These are phyloP conservation scores for Dusona sp. DNA, from an alignment of 2,888 invertebrate species.

Conservation along the genomic window DNA sequence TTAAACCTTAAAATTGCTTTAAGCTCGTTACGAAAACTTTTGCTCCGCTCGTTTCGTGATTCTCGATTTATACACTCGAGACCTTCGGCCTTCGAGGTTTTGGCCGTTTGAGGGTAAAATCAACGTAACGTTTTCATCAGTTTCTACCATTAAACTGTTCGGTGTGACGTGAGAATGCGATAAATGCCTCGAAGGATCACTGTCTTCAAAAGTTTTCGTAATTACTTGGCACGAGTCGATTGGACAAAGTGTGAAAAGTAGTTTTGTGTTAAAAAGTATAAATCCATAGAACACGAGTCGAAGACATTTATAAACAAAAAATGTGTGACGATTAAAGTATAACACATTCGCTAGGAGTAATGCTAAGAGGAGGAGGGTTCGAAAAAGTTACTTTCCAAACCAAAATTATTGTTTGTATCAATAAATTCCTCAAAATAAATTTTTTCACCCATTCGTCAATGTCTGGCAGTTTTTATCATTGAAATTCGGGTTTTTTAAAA, in stretches of 20 bases:
- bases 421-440: no score
- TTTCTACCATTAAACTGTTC: neutral
- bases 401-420: no score
- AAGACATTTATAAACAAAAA: neutral
- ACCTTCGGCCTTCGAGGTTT: conserved; percentile 62
- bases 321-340: neutral
- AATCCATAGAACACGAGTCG: neutral
- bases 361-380: no score
- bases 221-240: conserved; percentile 60
- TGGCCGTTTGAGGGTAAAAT: neutral
- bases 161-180: conserved; percentile 21
- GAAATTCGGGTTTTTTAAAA: neutral
- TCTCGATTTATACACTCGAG: conserved; percentile 31
- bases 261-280: neutral
- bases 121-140: neutral
- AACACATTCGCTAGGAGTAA: no score
- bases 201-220: conserved; percentile 35
- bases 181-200: conserved; percentile 22
- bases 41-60: conserved; percentile 32
- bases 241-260: neutral
- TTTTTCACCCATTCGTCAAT: no score
- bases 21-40: conserved; percentile 55
- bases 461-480: neutral
- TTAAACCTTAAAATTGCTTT: conserved; percentile 56
- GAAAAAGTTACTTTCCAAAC: no score